Percentiles rank a stretch among this genome's conserved stretches.
Conservation (phyloP, 2,797 vertebrate species). For the Allobates femoralis region DNA sequence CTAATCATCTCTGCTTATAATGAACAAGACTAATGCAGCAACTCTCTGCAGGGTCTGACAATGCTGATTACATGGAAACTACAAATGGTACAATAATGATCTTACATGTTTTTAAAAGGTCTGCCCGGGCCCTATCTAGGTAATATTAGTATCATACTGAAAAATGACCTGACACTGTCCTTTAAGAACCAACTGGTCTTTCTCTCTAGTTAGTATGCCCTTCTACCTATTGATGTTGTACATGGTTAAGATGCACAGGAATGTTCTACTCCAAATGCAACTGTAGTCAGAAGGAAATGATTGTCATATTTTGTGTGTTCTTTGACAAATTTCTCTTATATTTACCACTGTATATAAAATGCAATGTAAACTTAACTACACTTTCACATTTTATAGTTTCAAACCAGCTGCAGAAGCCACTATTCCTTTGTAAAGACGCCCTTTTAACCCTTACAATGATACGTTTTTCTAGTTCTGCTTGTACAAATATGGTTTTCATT, state of each 20-base stretch:
- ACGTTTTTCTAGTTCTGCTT: constrained; percentile 4
- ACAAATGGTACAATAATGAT: too few relatives aligned
- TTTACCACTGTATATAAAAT: background rate
- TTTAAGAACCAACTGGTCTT: background rate
- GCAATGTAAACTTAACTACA: background rate
- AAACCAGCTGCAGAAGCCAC: background rate
- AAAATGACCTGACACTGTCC: too few relatives aligned
- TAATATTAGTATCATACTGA: too few relatives aligned
- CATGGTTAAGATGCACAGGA: background rate
- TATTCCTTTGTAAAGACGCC: background rate
- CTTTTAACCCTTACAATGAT: constrained; percentile 2
- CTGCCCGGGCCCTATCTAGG: too few relatives aligned
- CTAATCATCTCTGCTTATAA: too few relatives aligned
- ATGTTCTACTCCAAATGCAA: background rate
- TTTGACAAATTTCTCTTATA: background rate
- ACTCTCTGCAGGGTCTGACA: too few relatives aligned
- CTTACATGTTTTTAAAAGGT: too few relatives aligned
- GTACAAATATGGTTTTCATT: constrained; percentile 24
- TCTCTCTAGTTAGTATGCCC: background rate
- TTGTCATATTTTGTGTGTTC: background rate
- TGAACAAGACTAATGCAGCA: too few relatives aligned
- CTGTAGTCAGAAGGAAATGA: background rate
- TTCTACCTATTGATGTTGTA: background rate
- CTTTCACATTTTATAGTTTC: background rate
- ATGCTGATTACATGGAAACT: too few relatives aligned